phyloP scores from a whole-genome alignment of 2,113 vertebrate species.

The Synodontis membranacea region DNA sequence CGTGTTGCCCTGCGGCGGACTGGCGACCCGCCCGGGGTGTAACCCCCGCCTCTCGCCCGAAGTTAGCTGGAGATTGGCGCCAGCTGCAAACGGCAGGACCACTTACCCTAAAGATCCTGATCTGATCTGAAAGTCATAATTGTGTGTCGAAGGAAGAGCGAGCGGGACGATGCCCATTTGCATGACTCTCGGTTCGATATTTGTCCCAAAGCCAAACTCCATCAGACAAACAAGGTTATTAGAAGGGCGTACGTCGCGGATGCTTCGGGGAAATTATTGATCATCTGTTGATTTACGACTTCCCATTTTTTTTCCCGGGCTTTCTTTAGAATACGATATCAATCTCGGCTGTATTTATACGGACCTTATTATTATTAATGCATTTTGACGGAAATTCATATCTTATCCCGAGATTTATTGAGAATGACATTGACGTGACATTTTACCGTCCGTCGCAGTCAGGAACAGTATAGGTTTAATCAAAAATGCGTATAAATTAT shows the following conservation, averaged over 20 bases:
- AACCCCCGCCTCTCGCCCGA: too few relatives aligned
- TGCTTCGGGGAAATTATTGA: slow-evolving; percentile 31
- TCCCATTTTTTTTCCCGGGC: background rate
- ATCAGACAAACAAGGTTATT: slow-evolving; percentile 51
- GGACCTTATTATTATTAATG: slow-evolving; percentile 15
- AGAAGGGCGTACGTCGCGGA: slow-evolving; percentile 43
- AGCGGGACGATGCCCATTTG: slow-evolving; percentile 38
- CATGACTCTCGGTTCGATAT: slow-evolving; percentile 45
- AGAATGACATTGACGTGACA: background rate
- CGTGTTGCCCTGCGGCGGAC: too few relatives aligned
- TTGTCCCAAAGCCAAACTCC: slow-evolving; percentile 42
- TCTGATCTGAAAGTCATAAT: slow-evolving; percentile 48
- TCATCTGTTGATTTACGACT: slow-evolving; percentile 43
- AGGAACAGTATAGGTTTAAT: background rate
- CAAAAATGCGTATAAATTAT: background rate
- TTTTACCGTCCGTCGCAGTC: background rate
- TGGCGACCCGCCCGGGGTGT: too few relatives aligned
- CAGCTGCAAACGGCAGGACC: slow-evolving; percentile 29
- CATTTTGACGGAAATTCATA: background rate
- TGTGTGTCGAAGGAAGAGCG: slow-evolving; percentile 27
- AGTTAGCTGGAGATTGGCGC: too few relatives aligned
- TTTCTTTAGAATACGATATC: slow-evolving; percentile 28
- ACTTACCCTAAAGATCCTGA: slow-evolving; percentile 23
- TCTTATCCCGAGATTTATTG: background rate
- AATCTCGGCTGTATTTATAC: slow-evolving; percentile 1